Evolutionary conservation across 2,797 vertebrate genomes (phyloP).

Genomic region (Labroides dimidiatus): DNA sequence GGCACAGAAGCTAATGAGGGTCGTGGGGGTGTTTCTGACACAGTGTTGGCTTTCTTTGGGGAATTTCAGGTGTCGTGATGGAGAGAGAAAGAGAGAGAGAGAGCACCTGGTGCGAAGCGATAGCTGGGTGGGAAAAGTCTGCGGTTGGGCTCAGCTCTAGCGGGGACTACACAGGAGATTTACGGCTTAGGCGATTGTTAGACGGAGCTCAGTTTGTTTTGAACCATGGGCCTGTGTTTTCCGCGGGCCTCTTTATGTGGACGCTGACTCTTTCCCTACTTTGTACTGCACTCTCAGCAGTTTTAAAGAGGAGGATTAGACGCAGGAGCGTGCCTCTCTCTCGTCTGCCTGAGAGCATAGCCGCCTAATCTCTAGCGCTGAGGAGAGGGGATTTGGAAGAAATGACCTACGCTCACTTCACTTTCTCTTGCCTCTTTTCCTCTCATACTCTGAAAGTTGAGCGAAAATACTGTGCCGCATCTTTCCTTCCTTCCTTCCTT

Average conservation of each 20-base stretch:
- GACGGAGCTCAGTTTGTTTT: constrained; percentile 66
- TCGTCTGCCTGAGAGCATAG: constrained; percentile 59
- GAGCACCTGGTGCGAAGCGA: constrained; percentile 30
- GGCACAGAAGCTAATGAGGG: constrained; percentile 51
- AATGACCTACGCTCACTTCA: constrained; percentile 72
- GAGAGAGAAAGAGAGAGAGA: background rate
- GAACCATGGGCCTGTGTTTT: constrained; percentile 63
- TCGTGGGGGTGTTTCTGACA: constrained; percentile 38
- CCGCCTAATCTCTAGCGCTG: constrained; percentile 68
- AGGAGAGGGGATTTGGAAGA: constrained; percentile 72
- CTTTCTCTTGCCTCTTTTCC: constrained; percentile 47
- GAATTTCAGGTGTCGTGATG: constrained; percentile 39
- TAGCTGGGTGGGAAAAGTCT: constrained; percentile 29
- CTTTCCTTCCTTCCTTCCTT: constrained; percentile 23
- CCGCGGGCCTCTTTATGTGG: constrained; percentile 51
- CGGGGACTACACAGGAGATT: constrained; percentile 56
- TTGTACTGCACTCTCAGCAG: constrained; percentile 74
- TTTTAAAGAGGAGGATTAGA: constrained; percentile 76
- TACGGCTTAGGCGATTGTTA: constrained; percentile 64
- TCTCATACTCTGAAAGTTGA: constrained; percentile 38
- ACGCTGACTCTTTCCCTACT: constrained; percentile 56
- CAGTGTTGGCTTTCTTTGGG: constrained; percentile 11
- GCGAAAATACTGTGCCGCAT: constrained; percentile 48
- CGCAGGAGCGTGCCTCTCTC: constrained; percentile 63
- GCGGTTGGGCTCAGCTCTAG: constrained; percentile 30